A percentile compares a stretch with the other conserved stretches of the same genome.
Conservation (phyloP, 2,888 invertebrate species). For the Drosophila kambysellisi region DNA sequence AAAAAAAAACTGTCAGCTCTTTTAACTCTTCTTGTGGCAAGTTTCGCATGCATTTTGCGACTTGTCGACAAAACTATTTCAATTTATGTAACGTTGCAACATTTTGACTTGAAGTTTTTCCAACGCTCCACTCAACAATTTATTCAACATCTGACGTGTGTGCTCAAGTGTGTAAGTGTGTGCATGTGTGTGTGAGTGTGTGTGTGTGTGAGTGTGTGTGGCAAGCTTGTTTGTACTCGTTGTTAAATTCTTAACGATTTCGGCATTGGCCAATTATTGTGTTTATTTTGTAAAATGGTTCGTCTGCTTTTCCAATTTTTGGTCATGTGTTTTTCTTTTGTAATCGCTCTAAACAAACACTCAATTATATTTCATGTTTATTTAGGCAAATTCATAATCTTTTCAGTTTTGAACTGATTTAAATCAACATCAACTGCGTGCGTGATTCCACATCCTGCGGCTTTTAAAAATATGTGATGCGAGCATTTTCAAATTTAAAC, state of each 20-base stretch:
- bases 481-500: neutral
- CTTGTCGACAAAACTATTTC: constrained; percentile 71
- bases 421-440: neutral
- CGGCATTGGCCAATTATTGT: constrained; percentile 49
- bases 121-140: constrained; percentile 16
- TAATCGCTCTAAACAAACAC: neutral
- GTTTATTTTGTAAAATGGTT: constrained; percentile 30
- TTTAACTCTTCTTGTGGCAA: constrained; percentile 34
- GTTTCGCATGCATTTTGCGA: constrained; percentile 61
- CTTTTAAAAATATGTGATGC: neutral
- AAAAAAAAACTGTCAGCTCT: constrained; percentile 56
- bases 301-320: neutral
- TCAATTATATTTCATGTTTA: constrained; percentile 6
- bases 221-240: constrained; percentile 8
- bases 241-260: constrained; percentile 21
- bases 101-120: constrained; percentile 41
- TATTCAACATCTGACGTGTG: neutral
- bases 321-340: neutral
- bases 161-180: neutral
- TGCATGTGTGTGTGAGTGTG: neutral
- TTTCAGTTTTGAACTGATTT: neutral
- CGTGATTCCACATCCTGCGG: neutral
- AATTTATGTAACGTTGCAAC: constrained; percentile 68
- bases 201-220: constrained; percentile 1
- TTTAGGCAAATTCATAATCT: neutral